phyloP scores from a whole-genome alignment of 2,113 vertebrate species.

The Willisornis vidua region DNA sequence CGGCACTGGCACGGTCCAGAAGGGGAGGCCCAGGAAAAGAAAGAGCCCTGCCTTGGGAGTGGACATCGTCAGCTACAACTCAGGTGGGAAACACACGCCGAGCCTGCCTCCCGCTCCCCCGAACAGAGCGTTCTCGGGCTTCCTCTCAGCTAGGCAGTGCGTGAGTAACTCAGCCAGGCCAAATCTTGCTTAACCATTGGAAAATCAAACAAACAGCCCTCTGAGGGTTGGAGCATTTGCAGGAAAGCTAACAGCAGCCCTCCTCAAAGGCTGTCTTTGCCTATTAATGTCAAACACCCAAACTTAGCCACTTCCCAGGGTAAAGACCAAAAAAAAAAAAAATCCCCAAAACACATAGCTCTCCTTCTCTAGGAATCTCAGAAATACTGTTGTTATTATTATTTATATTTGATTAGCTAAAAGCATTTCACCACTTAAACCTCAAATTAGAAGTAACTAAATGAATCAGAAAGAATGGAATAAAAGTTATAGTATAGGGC shows the following conservation, averaged over 20 bases:
- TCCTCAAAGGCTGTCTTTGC: conserved; percentile 46
- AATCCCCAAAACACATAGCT: not conserved
- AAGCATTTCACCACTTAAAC: not conserved
- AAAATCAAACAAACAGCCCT: conserved; percentile 56
- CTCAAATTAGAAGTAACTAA: not conserved
- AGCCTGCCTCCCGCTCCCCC: not conserved
- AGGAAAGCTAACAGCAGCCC: conserved; percentile 53
- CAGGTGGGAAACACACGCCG: conserved; percentile 81
- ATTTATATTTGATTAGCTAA: not conserved
- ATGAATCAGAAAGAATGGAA: not conserved
- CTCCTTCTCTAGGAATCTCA: not conserved
- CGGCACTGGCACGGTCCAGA: conserved; percentile 93
- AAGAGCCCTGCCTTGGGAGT: conserved; percentile 96
- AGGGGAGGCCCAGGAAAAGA: conserved; percentile 95
- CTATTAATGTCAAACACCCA: conserved; percentile 53
- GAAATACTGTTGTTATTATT: not conserved
- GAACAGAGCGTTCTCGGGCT: not conserved
- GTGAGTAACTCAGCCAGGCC: conserved; percentile 1
- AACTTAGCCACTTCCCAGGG: conserved; percentile 41
- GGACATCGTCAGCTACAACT: conserved; percentile 92
- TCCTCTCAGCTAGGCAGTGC: not conserved
- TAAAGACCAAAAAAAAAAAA: not conserved
- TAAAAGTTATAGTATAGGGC: not conserved
- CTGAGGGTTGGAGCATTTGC: conserved; percentile 38
- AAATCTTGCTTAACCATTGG: conserved; percentile 29